These are phyloP conservation scores for Tachysurus vachellii DNA, from an alignment of 2,113 vertebrate species.

Conservation along the genomic window DNA sequence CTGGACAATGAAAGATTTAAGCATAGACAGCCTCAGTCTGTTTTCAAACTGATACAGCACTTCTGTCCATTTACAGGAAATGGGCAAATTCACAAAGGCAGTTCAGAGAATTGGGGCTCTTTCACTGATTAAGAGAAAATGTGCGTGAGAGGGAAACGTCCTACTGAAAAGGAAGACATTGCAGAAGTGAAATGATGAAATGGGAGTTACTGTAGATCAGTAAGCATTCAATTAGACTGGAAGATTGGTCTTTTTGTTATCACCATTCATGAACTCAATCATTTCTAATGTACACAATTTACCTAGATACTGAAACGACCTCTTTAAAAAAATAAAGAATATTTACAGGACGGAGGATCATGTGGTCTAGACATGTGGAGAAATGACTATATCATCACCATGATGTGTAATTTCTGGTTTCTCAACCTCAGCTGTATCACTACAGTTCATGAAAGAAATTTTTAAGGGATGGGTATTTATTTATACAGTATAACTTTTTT, in stretches of 20 bases:
- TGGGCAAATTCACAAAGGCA: background rate
- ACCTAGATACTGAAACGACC: background rate
- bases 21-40: background rate
- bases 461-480: background rate
- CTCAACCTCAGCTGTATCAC: background rate
- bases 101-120: constrained; percentile 16
- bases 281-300: background rate
- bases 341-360: background rate
- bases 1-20: constrained; percentile 34
- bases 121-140: constrained; percentile 38
- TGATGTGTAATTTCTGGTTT: background rate
- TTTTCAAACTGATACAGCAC: constrained; percentile 33
- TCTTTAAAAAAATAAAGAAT: background rate
- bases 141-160: background rate
- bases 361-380: background rate
- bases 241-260: background rate
- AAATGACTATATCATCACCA: background rate
- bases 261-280: background rate
- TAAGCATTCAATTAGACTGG: background rate
- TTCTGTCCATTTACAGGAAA: constrained; percentile 46
- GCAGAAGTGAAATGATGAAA: background rate
- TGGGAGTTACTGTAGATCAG: background rate
- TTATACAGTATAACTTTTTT: too few species aligned
- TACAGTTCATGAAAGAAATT: background rate
- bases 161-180: background rate